Conservation (phyloP, 2,113 vertebrate species). For the Sula dactylatra region DNA sequence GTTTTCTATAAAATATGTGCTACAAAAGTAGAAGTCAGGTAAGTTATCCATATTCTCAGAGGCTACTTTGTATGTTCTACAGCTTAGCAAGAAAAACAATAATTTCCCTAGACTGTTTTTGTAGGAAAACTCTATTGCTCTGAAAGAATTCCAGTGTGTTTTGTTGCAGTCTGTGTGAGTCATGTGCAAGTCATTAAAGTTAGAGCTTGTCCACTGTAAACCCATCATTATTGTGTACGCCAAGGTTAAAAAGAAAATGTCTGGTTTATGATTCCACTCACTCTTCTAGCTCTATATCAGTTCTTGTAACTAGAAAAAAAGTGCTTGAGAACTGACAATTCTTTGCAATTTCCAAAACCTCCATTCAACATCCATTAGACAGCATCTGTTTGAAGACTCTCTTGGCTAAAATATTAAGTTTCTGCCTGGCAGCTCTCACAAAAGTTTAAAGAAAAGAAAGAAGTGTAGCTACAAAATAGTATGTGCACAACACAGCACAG, state of each 20-base stretch:
- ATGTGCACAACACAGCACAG: not conserved
- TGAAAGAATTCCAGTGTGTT: not conserved
- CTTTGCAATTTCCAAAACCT: not conserved
- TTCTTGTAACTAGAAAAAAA: not conserved
- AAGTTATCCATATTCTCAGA: not conserved
- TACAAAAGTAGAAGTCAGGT: not conserved
- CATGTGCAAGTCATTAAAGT: not conserved
- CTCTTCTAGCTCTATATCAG: not conserved
- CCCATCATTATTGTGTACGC: not conserved
- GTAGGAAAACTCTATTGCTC: not conserved
- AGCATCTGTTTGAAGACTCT: not conserved
- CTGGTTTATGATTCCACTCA: not conserved
- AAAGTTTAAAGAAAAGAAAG: not conserved
- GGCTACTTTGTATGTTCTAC: not conserved
- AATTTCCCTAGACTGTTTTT: not conserved
- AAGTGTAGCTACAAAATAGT: not conserved
- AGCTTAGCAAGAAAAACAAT: not conserved
- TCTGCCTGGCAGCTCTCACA: not conserved
- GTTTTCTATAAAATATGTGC: not conserved
- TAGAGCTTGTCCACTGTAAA: not conserved
- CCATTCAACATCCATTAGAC: not conserved
- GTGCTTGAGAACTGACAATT: not conserved
- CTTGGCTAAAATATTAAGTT: not conserved
- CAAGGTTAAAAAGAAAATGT: not conserved
- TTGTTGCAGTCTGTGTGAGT: not conserved